A percentile compares a stretch with the other conserved stretches of the same genome.
Evolutionary conservation across 1,140 invertebrate species (phyloP).

Genomic region (Proctacanthus coquilletti): DNA sequence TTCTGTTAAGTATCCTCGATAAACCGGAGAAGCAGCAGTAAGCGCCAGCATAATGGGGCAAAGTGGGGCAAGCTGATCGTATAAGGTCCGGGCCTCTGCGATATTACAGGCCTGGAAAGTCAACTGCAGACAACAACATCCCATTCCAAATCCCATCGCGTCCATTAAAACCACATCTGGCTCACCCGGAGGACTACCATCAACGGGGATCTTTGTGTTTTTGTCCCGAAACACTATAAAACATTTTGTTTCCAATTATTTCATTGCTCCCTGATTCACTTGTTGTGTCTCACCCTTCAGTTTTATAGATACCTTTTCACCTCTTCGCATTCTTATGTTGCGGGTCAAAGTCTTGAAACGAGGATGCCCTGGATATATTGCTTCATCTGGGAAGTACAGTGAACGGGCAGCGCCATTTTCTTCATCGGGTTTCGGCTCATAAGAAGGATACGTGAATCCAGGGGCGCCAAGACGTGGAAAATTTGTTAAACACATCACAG

Average conservation of each 20-base stretch:
- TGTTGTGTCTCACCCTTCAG: conserved; percentile 58
- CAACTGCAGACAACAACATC: conserved; percentile 91
- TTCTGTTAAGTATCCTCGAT: conserved; percentile 84
- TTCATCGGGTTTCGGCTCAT: conserved; percentile 49
- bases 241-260: background rate
- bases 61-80: conserved; percentile 92
- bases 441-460: conserved; percentile 74
- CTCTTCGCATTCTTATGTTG: conserved; percentile 82
- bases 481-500: conserved; percentile 75
- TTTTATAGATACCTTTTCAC: conserved; percentile 93
- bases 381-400: conserved; percentile 90
- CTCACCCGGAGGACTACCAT: conserved; percentile 44
- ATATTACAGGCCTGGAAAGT: conserved; percentile 92
- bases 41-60: conserved; percentile 96
- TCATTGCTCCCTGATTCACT: background rate
- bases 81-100: conserved; percentile 83
- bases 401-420: conserved; percentile 59
- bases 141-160: conserved; percentile 99
- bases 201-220: conserved; percentile 69
- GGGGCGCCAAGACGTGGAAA: conserved; percentile 85
- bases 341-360: conserved; percentile 87
- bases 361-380: conserved; percentile 86
- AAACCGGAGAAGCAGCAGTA: conserved; percentile 90
- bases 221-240: conserved; percentile 74
- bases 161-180: conserved; percentile 92